phyloP scores from a whole-genome alignment of 2,888 invertebrate species.

The Callinectes sapidus region DNA sequence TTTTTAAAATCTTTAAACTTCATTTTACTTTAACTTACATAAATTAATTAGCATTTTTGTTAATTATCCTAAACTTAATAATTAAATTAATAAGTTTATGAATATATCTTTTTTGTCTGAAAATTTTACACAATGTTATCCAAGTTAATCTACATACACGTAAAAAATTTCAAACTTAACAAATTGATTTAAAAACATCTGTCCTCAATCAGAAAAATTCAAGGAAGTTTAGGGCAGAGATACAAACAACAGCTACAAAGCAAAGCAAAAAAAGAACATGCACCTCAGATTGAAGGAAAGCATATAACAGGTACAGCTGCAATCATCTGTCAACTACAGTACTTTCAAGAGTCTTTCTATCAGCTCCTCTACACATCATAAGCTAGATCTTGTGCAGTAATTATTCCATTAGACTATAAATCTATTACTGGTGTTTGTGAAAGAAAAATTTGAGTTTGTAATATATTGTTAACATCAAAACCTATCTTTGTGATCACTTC shows the following conservation, averaged over 20 bases:
- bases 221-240: neutral
- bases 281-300: neutral
- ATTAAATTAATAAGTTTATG: no score
- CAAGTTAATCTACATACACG: neutral
- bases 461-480: neutral
- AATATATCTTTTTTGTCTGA: neutral
- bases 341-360: neutral
- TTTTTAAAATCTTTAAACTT: neutral
- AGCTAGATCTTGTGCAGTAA: neutral
- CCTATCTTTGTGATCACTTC: neutral
- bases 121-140: neutral
- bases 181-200: neutral
- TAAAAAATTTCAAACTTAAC: neutral
- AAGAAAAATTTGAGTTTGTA: neutral
- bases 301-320: neutral
- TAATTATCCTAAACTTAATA: no score
- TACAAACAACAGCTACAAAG: neutral
- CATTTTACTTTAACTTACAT: neutral
- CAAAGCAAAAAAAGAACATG: conserved; percentile 19
- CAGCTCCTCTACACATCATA: neutral
- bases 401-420: neutral
- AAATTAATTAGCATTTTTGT: no score
- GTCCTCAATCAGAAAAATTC: neutral
- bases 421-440: neutral
- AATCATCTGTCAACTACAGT: neutral